Evolutionary conservation across 1,140 invertebrate species (phyloP).

Genomic region (Drosophila pruinosa): DNA sequence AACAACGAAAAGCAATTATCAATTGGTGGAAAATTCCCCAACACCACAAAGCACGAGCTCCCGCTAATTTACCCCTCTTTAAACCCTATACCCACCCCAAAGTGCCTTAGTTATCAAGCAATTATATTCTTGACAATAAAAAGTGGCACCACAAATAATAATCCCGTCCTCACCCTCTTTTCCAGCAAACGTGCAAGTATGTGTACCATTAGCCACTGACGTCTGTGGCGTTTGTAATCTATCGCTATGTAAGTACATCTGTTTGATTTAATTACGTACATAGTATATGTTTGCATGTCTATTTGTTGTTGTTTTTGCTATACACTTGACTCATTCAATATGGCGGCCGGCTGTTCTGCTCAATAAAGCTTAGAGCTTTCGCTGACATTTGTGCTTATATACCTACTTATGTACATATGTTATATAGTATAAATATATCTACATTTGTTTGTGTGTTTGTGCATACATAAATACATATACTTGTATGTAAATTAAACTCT

Average conservation of each 20-base stretch:
- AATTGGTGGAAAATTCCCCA: conserved; percentile 53
- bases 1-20: conserved; percentile 64
- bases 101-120: not conserved
- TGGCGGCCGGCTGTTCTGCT: conserved; percentile 38
- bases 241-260: not conserved
- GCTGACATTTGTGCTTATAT: not conserved
- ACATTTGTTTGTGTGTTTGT: no score
- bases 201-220: conserved; percentile 1
- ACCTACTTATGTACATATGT: no score
- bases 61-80: not conserved
- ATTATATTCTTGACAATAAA: conserved; percentile 22
- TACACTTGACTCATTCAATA: conserved; percentile 49
- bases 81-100: not conserved
- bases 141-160: conserved; percentile 11
- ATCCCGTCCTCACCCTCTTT: not conserved
- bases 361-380: conserved; percentile 22
- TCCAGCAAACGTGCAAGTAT: not conserved
- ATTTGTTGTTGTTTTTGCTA: not conserved
- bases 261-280: not conserved
- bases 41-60: not conserved
- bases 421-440: conserved; percentile 10
- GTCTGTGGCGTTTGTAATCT: not conserved
- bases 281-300: not conserved
- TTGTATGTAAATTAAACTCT: not conserved
- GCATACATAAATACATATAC: not conserved